These are phyloP conservation scores for Escarpia spicata DNA, from an alignment of 2,888 invertebrate species.

Conservation along the genomic window DNA sequence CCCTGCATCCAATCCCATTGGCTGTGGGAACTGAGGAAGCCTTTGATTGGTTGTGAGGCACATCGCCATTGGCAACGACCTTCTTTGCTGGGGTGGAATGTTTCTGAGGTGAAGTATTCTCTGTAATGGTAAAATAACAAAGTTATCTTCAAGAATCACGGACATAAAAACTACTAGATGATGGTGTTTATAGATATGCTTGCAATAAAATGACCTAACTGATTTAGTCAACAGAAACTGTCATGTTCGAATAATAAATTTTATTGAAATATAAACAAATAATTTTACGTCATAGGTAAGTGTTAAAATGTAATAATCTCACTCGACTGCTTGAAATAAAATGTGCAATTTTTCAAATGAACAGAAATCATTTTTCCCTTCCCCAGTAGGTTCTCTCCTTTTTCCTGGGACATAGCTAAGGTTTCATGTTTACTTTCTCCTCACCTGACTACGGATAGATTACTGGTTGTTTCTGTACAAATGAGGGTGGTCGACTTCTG, in stretches of 20 bases:
- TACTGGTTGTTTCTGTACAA: too few species aligned
- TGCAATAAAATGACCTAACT: not conserved
- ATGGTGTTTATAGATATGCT: not conserved
- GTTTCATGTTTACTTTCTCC: not conserved
- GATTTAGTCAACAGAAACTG: too few species aligned
- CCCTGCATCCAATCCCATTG: not conserved
- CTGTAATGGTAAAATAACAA: not conserved
- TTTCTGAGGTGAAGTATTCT: not conserved
- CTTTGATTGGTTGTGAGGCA: not conserved
- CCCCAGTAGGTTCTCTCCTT: not conserved
- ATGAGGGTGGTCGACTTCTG: too few species aligned
- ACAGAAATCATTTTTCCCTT: not conserved
- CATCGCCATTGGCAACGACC: not conserved
- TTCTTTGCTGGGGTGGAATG: constrained; percentile 3
- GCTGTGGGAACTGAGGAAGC: not conserved
- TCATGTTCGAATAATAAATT: too few species aligned
- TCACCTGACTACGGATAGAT: not conserved
- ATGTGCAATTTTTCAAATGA: not conserved
- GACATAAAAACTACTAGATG: not conserved
- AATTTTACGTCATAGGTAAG: too few species aligned
- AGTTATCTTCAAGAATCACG: not conserved
- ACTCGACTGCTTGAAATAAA: not conserved
- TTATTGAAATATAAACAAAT: too few species aligned
- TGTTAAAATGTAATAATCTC: too few species aligned
- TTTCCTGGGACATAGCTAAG: not conserved